phyloP scores from a whole-genome alignment of 2,113 vertebrate species.

The Archocentrus centrarchus region DNA sequence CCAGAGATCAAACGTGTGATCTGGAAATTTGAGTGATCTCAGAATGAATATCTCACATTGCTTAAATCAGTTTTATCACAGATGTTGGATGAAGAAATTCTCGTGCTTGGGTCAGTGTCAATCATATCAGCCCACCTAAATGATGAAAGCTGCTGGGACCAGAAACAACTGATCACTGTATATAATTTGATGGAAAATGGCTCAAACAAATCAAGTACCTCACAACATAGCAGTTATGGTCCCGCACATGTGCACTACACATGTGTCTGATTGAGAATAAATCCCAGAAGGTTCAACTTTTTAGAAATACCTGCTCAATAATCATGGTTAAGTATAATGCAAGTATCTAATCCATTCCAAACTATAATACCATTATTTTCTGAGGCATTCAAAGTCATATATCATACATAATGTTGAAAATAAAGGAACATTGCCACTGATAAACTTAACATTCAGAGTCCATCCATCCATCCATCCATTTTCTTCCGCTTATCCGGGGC shows the following conservation, averaged over 20 bases:
- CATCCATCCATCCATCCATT: too few species aligned
- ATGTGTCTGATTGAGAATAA: not conserved
- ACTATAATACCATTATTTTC: too few species aligned
- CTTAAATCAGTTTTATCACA: not conserved
- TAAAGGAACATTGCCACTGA: too few species aligned
- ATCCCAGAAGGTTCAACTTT: not conserved
- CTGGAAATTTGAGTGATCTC: not conserved
- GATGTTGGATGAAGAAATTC: not conserved
- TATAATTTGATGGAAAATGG: not conserved
- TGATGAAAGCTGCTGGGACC: too few species aligned
- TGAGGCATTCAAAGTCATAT: too few species aligned
- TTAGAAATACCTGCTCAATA: not conserved
- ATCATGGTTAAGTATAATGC: too few species aligned
- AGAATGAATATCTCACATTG: not conserved
- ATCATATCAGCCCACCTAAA: not conserved
- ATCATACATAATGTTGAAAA: too few species aligned
- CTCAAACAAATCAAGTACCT: not conserved
- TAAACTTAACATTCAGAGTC: too few species aligned
- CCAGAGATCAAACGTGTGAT: not conserved
- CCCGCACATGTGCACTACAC: not conserved
- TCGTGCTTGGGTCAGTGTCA: too few species aligned
- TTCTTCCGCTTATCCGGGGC: too few species aligned
- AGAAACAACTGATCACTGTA: not conserved
- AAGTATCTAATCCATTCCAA: too few species aligned
- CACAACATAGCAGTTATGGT: not conserved